Base-by-base conservation (phyloP, 1,140 invertebrate genomes). In the Calephelis virginiensis region DNA sequence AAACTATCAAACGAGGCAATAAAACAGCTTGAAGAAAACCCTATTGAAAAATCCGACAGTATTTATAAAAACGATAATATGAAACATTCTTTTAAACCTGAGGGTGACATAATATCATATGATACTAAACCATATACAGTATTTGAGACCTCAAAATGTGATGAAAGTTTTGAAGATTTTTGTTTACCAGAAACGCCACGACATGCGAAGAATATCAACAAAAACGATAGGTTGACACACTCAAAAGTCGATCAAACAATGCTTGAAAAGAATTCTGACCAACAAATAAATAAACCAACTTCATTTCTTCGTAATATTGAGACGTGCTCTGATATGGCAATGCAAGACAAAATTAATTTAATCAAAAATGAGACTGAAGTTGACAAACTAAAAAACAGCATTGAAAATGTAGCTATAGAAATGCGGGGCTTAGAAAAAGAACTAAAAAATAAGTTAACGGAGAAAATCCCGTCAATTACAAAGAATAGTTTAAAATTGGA, bases 221-320 rank as follows among this genome's bases (percentile, higher is more conserved):
- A 28, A 56, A 12, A 0, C 12, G 28, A 37, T 12, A 56, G 10
- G n/a, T 56, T 56, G 37, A 56, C 12, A 37, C 53, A 56, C 17
- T 14, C 17, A 28, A 56, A 56, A 56, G 11, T 12, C 11, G 66
- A 72, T 17, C 61, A 64, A 59, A 71, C 53, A 28, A 8, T 69
- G 28, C 72, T 72, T 28, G 48, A 60, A 13, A 73, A 74, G 11
- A 63, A 72, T 66, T 80, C 76, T 37, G 67, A 82, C 68, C 71
- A 75, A 12, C 73, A 84, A 61, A 80, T 84, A 59, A 83, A 81
- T 14, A 83, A 85, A 70, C 81, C 83, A 13, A 68, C 79, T 40
- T 61, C 62, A 49, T 28, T 73, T 45, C 11, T 28, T 37, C 8
- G 10, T 8, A 43, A 43, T 43, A 43, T 43, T 43, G 40, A 43